Evolutionary conservation across 2,113 vertebrate genomes (phyloP).

Genomic region (Macaca fascicularis): T2T-MFA8v1.1 NC_088389.1:47955501-47956000

Average conservation of each 20-base stretch:
- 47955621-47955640: slow-evolving; percentile 84
- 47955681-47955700: slow-evolving; percentile 85
- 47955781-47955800: slow-evolving; percentile 66
- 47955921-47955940: slow-evolving; percentile 77
- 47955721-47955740: slow-evolving; percentile 78
- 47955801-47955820: background rate
- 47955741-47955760: slow-evolving; percentile 81
- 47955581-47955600: slow-evolving; percentile 82
- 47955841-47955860: background rate
- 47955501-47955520: slow-evolving; percentile 79
- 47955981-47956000: slow-evolving; percentile 79
- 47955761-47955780: slow-evolving; percentile 43
- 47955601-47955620: slow-evolving; percentile 81
- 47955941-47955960: slow-evolving; percentile 79
- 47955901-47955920: slow-evolving; percentile 75
- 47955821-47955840: slow-evolving; percentile 19
- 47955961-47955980: slow-evolving; percentile 81
- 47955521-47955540: slow-evolving; percentile 81
- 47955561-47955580: slow-evolving; percentile 86
- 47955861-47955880: background rate
- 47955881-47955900: background rate
- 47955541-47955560: slow-evolving; percentile 86
- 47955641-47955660: slow-evolving; percentile 82
- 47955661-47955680: slow-evolving; percentile 85
- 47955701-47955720: slow-evolving; percentile 81